phyloP scores from a whole-genome alignment of 2,888 invertebrate species.

The Apantesis nais region DNA sequence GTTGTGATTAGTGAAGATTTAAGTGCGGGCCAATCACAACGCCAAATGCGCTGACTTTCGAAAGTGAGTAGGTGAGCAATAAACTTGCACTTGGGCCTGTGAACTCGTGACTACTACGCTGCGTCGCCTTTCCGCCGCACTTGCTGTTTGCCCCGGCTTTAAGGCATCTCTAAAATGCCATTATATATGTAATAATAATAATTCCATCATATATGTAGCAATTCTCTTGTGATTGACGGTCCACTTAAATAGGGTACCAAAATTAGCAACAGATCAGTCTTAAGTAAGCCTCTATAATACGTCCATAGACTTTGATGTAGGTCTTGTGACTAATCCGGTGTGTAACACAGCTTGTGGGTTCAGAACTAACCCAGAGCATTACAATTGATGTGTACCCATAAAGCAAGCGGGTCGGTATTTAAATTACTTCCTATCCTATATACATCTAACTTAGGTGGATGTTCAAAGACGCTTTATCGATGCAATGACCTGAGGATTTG shows the following conservation, averaged over 20 bases:
- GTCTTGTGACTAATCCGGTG: neutral
- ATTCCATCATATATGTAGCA: neutral
- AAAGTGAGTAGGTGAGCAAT: too few species aligned
- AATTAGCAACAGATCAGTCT: neutral
- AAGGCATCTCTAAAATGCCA: too few species aligned
- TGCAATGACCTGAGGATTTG: neutral
- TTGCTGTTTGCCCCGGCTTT: too few species aligned
- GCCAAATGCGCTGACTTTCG: too few species aligned
- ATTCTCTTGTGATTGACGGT: neutral
- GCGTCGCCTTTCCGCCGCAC: too few species aligned
- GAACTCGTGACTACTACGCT: too few species aligned
- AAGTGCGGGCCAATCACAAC: too few species aligned
- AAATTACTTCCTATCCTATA: constrained; percentile 6
- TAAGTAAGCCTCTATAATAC: neutral
- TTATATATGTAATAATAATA: too few species aligned
- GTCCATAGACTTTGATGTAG: neutral
- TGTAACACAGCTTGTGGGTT: neutral
- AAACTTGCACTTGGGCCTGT: too few species aligned
- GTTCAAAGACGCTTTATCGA: neutral
- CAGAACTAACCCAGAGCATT: neutral
- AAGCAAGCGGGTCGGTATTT: neutral
- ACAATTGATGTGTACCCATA: neutral
- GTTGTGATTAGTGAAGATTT: too few species aligned
- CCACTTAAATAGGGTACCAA: neutral
- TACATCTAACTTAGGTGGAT: constrained; percentile 6